Evolutionary conservation across 2,797 vertebrate species (phyloP), one percentile per base, ranked within the genome.

Genomic region (Lophius americanus): DNA sequence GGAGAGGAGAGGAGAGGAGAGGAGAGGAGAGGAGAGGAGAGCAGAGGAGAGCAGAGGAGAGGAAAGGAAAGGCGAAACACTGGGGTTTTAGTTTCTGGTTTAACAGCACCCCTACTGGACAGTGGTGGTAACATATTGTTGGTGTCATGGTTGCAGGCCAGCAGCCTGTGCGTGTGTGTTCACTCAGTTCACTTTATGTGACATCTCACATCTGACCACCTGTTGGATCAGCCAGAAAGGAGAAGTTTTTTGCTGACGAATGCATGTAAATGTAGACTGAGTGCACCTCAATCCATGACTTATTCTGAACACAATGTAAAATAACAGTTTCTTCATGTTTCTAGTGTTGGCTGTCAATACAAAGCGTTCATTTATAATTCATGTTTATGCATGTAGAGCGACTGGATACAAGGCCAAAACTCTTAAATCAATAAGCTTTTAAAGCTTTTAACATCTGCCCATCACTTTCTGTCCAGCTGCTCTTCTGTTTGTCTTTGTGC

Each of bases 341-440:
- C 37, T 8, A 42, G 55, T 42, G 60, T 32, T 62, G 53, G 55
- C 60, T 35, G 44, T 69, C 51, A 37, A 35, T 23, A 60, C 56
- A 57, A 55, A 53, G 62, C 56, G 6, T 11, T 62, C 65, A 75
- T 87, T 43, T 59, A 83, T 87, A 79, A 87, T 83, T 60, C 38
- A 87, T 68, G 37, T 75, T 73, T 73, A 44, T 82, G 65, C 66
- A 73, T 71, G 71, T 82, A 64, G 78, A 76, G 81, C 67, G 76
- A 69, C 43, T 9, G 62, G 36, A 77, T 43, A 73, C 59, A 57
- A 68, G 70, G 38, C 53, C 64, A 23, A 35, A 68, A 70, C 11
- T 75, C 57, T 49, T 33, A 67, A 85, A 89, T 90, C 88, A 81
- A 89, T 84, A 83, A 60, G 81, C 86, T 83, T 89, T 89, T 74